Percentiles rank a stretch among this genome's conserved stretches.
phyloP scores from a whole-genome alignment of 2,888 invertebrate genomes.

The Nowickia ferox region DNA sequence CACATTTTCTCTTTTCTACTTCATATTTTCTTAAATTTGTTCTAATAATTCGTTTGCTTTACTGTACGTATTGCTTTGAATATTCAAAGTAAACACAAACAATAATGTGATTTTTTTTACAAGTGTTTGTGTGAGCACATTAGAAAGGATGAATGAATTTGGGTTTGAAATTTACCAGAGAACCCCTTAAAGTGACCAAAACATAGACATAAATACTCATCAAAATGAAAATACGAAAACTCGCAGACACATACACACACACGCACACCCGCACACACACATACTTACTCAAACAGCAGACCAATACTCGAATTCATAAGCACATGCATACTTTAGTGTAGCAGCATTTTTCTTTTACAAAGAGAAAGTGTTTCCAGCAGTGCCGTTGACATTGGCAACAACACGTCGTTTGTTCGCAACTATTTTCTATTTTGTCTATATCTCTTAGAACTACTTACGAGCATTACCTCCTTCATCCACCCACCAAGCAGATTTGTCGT shows the following conservation, averaged over 20 bases:
- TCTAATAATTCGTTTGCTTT: not conserved
- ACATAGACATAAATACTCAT: slow-evolving; percentile 64
- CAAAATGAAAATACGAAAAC: slow-evolving; percentile 42
- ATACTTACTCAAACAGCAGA: too few relatives aligned
- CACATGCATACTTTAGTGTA: not conserved
- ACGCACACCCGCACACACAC: slow-evolving; percentile 3
- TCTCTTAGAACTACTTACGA: slow-evolving; percentile 4
- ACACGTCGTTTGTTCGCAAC: slow-evolving; percentile 39
- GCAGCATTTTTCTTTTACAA: slow-evolving; percentile 21
- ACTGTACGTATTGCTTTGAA: slow-evolving; percentile 16
- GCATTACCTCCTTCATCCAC: not conserved
- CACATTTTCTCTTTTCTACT: too few relatives aligned
- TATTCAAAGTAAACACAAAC: slow-evolving; percentile 38
- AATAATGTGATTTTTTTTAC: not conserved
- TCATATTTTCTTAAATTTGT: too few relatives aligned
- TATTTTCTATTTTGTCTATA: slow-evolving; percentile 36
- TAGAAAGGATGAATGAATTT: slow-evolving; percentile 39
- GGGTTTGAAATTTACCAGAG: slow-evolving; percentile 36
- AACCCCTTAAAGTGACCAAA: slow-evolving; percentile 62
- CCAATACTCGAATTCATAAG: not conserved
- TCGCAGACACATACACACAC: slow-evolving; percentile 18
- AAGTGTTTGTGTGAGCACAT: not conserved
- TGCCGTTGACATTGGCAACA: slow-evolving; percentile 68
- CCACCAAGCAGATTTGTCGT: not conserved
- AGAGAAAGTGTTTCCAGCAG: slow-evolving; percentile 67